Conservation (phyloP, 1,140 invertebrate species). For the fruit fly (Drosophila melanogaster) region Release_6_plus_ISO1_MT NT_037436.4:4267001-4267500, state of each 20-base stretch:
- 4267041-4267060: not conserved
- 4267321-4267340: not conserved
- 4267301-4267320: conserved; percentile 9
- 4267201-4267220: not conserved
- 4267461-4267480: not conserved
- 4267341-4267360: not conserved
- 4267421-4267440: not conserved
- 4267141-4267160: not conserved
- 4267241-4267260: not conserved
- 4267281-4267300: conserved; percentile 6
- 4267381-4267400: not conserved
- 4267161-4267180: not conserved
- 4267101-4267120: conserved; percentile 8
- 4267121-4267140: conserved; percentile 8
- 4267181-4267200: not conserved
- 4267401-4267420: too few relatives aligned
- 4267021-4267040: not conserved
- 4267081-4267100: not conserved
- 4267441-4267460: not conserved
- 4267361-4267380: conserved; percentile 9
- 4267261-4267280: not conserved
- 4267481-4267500: too few relatives aligned
- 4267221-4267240: not conserved
- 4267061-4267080: not conserved
- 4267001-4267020: not conserved